phyloP scores from a whole-genome alignment of 2,888 invertebrate species.

The Caenorhabditis sinica region DNA sequence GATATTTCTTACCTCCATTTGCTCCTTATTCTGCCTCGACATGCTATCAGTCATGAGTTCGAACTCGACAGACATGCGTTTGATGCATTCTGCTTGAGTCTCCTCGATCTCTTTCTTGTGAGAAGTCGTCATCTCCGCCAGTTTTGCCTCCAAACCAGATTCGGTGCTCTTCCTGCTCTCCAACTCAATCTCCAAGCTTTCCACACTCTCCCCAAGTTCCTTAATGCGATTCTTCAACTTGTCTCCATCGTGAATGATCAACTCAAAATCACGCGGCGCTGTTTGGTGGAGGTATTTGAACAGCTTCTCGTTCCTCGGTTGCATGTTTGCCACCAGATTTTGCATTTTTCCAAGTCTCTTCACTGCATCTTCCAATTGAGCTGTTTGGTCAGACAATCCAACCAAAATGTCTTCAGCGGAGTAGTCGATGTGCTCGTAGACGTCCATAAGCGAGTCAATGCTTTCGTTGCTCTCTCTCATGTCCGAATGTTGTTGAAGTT shows the following conservation, averaged over 20 bases:
- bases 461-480: slow-evolving; percentile 39
- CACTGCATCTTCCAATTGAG: slow-evolving; percentile 49
- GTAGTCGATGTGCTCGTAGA: slow-evolving; percentile 44
- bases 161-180: slow-evolving; percentile 26
- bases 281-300: slow-evolving; percentile 59
- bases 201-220: slow-evolving; percentile 48
- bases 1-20: slow-evolving; percentile 46
- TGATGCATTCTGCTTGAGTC: slow-evolving; percentile 68
- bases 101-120: slow-evolving; percentile 52
- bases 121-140: slow-evolving; percentile 10
- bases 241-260: slow-evolving; percentile 40
- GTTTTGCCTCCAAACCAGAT: slow-evolving; percentile 18
- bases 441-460: slow-evolving; percentile 43
- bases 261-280: slow-evolving; percentile 49
- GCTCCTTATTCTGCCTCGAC: slow-evolving; percentile 39
- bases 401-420: slow-evolving; percentile 41
- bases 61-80: slow-evolving; percentile 72
- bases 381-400: slow-evolving; percentile 36
- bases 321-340: slow-evolving; percentile 20
- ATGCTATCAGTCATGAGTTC: slow-evolving; percentile 71
- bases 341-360: slow-evolving; percentile 43
- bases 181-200: slow-evolving; percentile 38
- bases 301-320: slow-evolving; percentile 35
- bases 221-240: slow-evolving; percentile 47
- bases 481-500: background rate